These are phyloP conservation scores for Tenthredo amoena DNA, from an alignment of 2,888 invertebrate genomes.

Conservation along the genomic window DNA sequence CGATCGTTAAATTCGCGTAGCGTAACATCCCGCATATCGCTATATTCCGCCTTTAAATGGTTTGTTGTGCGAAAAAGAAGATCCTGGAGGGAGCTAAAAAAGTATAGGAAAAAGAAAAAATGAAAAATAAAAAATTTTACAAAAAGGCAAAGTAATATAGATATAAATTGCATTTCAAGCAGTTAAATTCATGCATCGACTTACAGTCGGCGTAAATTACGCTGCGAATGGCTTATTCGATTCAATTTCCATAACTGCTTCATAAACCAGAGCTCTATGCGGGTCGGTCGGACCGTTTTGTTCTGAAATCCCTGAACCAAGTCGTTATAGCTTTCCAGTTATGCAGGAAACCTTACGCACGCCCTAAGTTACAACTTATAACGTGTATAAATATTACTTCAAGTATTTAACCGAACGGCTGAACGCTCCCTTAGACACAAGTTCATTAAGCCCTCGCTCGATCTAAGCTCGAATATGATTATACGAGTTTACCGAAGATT, in stretches of 20 bases:
- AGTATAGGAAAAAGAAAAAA: background rate
- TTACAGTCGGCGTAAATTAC: conserved; percentile 43
- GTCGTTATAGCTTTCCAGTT: background rate
- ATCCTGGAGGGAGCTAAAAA: background rate
- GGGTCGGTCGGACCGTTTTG: conserved; percentile 9
- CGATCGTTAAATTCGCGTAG: background rate
- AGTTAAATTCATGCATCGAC: conserved; percentile 37
- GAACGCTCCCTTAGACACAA: background rate
- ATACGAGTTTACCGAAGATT: background rate
- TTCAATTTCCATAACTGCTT: conserved; percentile 51
- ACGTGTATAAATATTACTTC: background rate
- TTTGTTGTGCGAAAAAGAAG: background rate
- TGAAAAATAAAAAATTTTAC: background rate
- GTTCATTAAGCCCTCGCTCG: background rate
- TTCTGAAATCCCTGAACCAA: conserved; percentile 16
- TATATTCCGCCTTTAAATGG: background rate
- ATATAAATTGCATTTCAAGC: conserved; percentile 23
- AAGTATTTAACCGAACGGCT: background rate
- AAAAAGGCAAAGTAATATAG: background rate
- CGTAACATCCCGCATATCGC: background rate
- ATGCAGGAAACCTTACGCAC: background rate
- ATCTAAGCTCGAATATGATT: background rate
- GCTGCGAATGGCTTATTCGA: conserved; percentile 44
- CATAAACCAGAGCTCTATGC: conserved; percentile 37
- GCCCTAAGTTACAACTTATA: background rate